Base-by-base conservation (phyloP, 2,113 vertebrate species). In the Xiphorhynchus elegans region DNA sequence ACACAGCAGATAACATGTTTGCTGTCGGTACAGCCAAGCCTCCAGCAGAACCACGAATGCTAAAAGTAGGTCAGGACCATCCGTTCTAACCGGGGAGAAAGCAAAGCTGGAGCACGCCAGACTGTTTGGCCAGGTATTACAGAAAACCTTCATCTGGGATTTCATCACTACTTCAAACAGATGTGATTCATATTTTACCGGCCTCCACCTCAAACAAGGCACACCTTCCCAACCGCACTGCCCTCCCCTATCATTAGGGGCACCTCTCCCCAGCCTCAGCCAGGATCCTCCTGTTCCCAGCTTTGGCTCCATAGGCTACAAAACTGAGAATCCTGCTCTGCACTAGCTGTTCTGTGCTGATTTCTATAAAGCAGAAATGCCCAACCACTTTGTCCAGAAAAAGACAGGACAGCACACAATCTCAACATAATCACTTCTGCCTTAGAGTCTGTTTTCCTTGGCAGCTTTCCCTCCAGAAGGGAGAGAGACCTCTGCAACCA, bases 81-180 rank as follows among this genome's bases (percentile, higher is more conserved):
- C 58, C 1, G 4, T 79, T 82, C 94, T 56, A 67, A 60, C 49
- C 37, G 11, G 46, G 46, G 70, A 62, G 53, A 90, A 89, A 73
- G 81, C 33, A 87, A 89, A 87, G 82, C 66, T 89, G 49, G 50
- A 94, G 81, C 67, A 79, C 67, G 28, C 63, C 82, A 93, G 91
- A 73, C 74, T 77, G 14, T 85, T 85, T 93, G 91, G 93, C 78
- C 87, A 94, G 87, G 89, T 97, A 93, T 89, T 95, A 95, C 77
- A 97, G 93, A 96, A 96, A 96, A 94, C 87, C 91, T 81, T 91
- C 79, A 89, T 79, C 87, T 77, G 70, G 89, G 84, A 91, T 97
- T 96, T 96, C 89, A 95, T 95, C 93, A 94, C 87, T 89, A 96
- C 93, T 96, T 96, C 95, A 97, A 96, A 96, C 93, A 96, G 87